Base-by-base conservation (phyloP, 2,888 invertebrate species). In the Sesia apiformis region DNA sequence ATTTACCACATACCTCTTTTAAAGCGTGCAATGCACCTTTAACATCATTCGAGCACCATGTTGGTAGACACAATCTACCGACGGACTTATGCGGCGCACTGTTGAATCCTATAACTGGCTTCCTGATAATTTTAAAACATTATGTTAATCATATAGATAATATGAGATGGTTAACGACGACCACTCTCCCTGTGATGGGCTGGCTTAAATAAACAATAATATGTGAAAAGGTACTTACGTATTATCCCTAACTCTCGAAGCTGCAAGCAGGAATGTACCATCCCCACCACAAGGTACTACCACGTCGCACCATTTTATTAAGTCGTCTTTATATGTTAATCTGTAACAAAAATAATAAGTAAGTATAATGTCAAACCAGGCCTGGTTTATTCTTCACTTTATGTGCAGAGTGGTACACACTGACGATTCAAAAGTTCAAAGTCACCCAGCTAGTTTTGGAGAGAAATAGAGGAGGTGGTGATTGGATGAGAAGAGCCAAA, bases 81-180 rank as follows among this genome's bases (percentile, higher is more conserved):
- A 98, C 98, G 0, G 99, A 99, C 65, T 95, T 93, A 65, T 93
- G 92, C 0, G 98, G 98, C 74, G 98, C 96, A 23, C 98, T 98
- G 87, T 99, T 99, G 67, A 99, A 95, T 0, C 99, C 99, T 66
- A 99, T 93, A 56, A 99, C 95, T n/a, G 98, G 97, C 71, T 96
- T 98, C 61, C 93, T 91, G 69, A 84, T 66, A 67, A 52, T 57
- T 23, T 23, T 1, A 23, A 23, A 23, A 23, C 23, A 23, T 23
- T 23, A 23, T 23, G 23, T 23, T 23, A 23, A 1, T 23, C 23
- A 23, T 23, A 23, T 23, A 23, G 23, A 23, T 23, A n/a, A n/a
- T n/a, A n/a, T n/a, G n/a, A n/a, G n/a, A n/a, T n/a, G n/a, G n/a
- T n/a, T n/a, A n/a, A n/a, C n/a, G 23, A 23, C 23, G 23, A 23